Evolutionary conservation across 1,140 invertebrate genomes (phyloP).

Genomic region (Bombus consobrinus): DNA sequence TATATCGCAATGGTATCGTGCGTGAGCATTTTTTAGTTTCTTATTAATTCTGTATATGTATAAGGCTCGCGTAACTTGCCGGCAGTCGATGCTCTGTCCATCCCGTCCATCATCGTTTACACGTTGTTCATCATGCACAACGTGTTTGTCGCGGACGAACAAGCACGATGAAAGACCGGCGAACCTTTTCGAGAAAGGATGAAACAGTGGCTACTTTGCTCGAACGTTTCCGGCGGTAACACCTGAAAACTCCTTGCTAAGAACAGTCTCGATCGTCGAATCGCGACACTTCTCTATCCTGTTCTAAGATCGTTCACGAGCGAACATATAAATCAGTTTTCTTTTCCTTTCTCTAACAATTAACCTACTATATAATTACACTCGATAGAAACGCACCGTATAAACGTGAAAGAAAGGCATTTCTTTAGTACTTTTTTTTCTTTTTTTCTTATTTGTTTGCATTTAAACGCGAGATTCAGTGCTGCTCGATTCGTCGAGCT

Average conservation of each 20-base stretch:
- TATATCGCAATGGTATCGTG: neutral
- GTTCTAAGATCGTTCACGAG: neutral
- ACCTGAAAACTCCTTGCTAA: slow-evolving; percentile 30
- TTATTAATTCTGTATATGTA: slow-evolving; percentile 71
- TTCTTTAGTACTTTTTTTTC: slow-evolving; percentile 36
- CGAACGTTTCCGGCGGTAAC: slow-evolving; percentile 34
- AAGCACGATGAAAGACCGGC: slow-evolving; percentile 11
- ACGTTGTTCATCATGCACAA: slow-evolving; percentile 53
- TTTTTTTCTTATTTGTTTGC: neutral
- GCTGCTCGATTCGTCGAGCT: slow-evolving; percentile 42
- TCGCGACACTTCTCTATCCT: neutral
- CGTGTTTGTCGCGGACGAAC: slow-evolving; percentile 58
- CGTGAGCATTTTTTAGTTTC: neutral
- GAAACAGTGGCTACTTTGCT: slow-evolving; percentile 9
- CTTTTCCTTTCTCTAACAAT: slow-evolving; percentile 13
- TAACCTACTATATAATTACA: slow-evolving; percentile 46
- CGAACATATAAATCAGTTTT: neutral
- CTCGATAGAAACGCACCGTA: slow-evolving; percentile 51
- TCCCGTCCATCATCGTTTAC: slow-evolving; percentile 58
- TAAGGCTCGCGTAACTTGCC: slow-evolving; percentile 80
- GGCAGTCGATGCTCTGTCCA: slow-evolving; percentile 76
- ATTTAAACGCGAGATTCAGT: slow-evolving; percentile 39
- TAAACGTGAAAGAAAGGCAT: slow-evolving; percentile 58
- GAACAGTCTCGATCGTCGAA: neutral
- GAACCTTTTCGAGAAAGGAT: slow-evolving; percentile 17